phyloP scores from a whole-genome alignment of 2,113 vertebrate genomes.

The Monopterus albus region DNA sequence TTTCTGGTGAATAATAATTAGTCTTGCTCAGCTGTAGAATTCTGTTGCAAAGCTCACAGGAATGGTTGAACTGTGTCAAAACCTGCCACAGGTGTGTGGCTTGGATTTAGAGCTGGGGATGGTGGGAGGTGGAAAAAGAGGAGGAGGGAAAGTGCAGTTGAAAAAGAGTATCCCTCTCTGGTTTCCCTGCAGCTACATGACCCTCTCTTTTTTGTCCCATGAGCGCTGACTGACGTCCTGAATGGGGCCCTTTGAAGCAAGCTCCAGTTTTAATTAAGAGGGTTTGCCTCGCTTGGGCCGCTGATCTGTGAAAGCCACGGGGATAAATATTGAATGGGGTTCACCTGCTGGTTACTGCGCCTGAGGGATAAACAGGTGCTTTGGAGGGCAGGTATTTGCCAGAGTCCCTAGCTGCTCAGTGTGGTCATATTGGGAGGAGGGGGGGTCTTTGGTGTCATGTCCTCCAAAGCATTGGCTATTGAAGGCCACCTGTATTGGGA shows the following conservation, averaged over 20 bases:
- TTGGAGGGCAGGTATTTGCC: constrained; percentile 80
- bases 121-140: constrained; percentile 86
- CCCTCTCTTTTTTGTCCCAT: constrained; percentile 90
- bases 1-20: constrained; percentile 31
- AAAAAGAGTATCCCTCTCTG: constrained; percentile 89
- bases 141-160: constrained; percentile 85
- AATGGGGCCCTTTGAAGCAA: constrained; percentile 98
- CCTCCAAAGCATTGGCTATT: constrained; percentile 63
- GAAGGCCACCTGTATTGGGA: constrained; percentile 69
- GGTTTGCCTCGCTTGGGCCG: constrained; percentile 94
- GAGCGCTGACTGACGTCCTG: constrained; percentile 95
- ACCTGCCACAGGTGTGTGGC: constrained; percentile 85
- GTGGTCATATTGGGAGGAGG: constrained; percentile 58
- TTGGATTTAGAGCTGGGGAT: constrained; percentile 68
- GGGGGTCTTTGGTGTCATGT: constrained; percentile 74
- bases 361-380: constrained; percentile 96
- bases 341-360: constrained; percentile 98
- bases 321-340: constrained; percentile 99
- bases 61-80: constrained; percentile 86
- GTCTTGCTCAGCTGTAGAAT: background rate
- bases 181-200: constrained; percentile 96
- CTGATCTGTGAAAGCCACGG: constrained; percentile 99
- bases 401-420: constrained; percentile 54
- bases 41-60: constrained; percentile 85
- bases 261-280: constrained; percentile 99